Percentiles rank a stretch among this genome's conserved stretches.
These are phyloP conservation scores for Semaprochilodus insignis DNA, from an alignment of 2,797 vertebrate species.

Conservation along the genomic window DNA sequence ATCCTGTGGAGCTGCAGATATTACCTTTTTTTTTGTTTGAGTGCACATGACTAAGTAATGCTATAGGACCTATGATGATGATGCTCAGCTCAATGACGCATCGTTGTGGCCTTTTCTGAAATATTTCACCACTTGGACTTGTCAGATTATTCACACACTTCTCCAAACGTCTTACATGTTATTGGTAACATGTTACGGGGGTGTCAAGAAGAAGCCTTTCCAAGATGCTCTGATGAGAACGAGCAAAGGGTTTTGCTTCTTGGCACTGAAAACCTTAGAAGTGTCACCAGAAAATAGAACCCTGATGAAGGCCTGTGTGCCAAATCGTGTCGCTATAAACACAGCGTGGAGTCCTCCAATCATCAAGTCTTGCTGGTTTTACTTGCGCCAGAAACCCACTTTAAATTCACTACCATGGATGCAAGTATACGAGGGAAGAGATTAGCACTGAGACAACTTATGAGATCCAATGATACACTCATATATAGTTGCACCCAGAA, in stretches of 20 bases:
- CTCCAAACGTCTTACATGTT: neutral
- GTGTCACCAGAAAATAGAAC: too few relatives aligned
- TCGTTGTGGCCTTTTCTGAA: constrained; percentile 23
- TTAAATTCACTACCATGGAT: neutral
- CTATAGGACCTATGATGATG: constrained; percentile 18
- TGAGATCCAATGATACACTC: neutral
- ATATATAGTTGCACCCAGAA: neutral
- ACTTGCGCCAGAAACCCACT: neutral
- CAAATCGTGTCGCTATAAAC: too few relatives aligned
- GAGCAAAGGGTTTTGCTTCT: neutral
- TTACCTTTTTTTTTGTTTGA: constrained; percentile 16
- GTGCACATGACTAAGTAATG: constrained; percentile 31
- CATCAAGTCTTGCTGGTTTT: too few relatives aligned
- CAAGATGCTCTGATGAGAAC: neutral
- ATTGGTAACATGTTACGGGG: neutral
- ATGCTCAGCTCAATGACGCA: constrained; percentile 6
- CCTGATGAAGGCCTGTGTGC: too few relatives aligned
- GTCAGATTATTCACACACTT: neutral
- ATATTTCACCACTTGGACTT: constrained; percentile 8
- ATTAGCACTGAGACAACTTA: neutral
- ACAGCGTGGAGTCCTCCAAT: too few relatives aligned
- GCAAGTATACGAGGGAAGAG: neutral
- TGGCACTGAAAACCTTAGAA: neutral
- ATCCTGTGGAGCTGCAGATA: constrained; percentile 21
- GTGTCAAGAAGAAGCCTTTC: neutral